Evolutionary conservation across 2,113 vertebrate genomes (phyloP), one percentile per base, ranked within the genome.

Genomic region (Agapornis roseicollis): DNA sequence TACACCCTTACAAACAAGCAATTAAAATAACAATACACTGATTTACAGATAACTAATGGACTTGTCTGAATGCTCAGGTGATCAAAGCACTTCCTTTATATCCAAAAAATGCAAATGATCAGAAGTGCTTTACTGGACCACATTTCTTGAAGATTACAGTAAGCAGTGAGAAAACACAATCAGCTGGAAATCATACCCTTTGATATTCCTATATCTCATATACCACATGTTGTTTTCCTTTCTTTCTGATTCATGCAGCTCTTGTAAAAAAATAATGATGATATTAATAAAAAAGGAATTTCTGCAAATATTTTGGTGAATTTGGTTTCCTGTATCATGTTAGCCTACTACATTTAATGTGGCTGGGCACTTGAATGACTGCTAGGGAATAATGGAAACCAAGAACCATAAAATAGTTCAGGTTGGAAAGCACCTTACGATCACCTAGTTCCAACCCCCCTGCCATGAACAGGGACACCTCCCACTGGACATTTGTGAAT

Each of bases 31-130:
- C 79, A 90, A 92, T 94, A 68, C 69, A 93, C 58, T 65, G 76
- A 84, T 70, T 94, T 92, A 94, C 53, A 92, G 86, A 85, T 56
- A 96, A 97, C 39, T 83, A 84, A 93, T 47, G 52, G 10, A 87
- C 80, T 63, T 96, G 55, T 88, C 79, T 80, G 60, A 31, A 83
- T 42, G 13, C 25, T 50, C n/a, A 91, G 56, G 53, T 78, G 47
- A 85, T 68, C 42, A 85, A 82, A 93, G 19, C 50, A 55, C 28
- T 44, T 49, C 73, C 49, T 9, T 93, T 69, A 85, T 49, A 46
- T 79, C 61, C 55, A 88, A 13, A 5, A 87, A 85, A 64, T 81
- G 73, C 22, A 83, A 41, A 44, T 27, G 68, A 70, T 46, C 61
- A 66, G 61, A 87, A 94, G 23, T 52, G 39, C 37, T 88, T 35